Base-by-base conservation (phyloP, 1,140 invertebrate genomes). In the Riptortus pedestris region DNA sequence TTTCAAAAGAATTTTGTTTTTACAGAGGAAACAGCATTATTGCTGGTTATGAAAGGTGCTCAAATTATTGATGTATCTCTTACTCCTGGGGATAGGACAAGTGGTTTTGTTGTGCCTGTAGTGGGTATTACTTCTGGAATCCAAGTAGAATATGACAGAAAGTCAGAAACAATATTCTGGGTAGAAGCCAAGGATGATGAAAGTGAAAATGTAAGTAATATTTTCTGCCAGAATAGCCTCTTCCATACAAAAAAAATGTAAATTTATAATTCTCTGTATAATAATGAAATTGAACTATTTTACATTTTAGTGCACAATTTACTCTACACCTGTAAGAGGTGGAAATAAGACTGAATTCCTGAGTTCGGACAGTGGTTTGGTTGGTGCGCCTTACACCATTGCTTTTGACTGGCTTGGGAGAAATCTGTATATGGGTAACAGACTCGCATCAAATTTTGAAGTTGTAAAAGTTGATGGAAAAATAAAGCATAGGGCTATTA, bases 321-420 rank as follows among this genome's bases (percentile, higher is more conserved):
- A 85, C 71, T 84, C 81, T 24, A 90, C 90, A 67, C 85, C 86
- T 0, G 85, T 96, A 57, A 85, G 84, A 51, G 91, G 90, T 14
- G 91, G 91, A 2, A 96, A 96, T 68, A 85, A 85, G 72, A 89
- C 87, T 0, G 84, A 89, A 70, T 89, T 97, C 71, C 80, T 94
- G 0, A 83, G 82, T 70, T 74, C 74, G 4, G 87, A 91, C 64
- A 82, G 82, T 5, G 91, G 92, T 7, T 83, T 96, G 29, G 86
- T 96, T 27, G 94, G 95, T 0, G 85, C 91, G 0, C 91, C 94
- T 0, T 91, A 91, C 48, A 83, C 90, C 0, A 83, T 98, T 29
- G 94, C 94, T 0, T 90, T 96, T 71, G 96, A 98, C 73, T 98
- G 95, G 94, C 79, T 98, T 28, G 93, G 94, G 9, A 78, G 93